Percentiles rank a stretch among this genome's conserved stretches.
Evolutionary conservation across 2,888 invertebrate species (phyloP).

Genomic region (Smittia sp.): DNA sequence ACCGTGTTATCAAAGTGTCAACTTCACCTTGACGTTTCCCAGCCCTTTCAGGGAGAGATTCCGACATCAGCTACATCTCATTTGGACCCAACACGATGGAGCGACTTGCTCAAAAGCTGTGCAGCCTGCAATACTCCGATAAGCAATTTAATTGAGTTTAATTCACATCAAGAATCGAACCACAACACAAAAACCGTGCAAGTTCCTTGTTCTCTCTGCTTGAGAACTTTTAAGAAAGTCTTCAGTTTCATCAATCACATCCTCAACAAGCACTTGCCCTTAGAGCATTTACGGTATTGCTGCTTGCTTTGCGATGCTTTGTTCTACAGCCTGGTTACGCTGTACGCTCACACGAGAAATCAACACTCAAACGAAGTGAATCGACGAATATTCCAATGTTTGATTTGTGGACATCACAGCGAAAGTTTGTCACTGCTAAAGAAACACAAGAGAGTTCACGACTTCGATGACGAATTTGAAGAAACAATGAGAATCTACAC

Average conservation of each 20-base stretch:
- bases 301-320: background rate
- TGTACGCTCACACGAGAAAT: background rate
- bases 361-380: background rate
- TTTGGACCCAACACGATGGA: background rate
- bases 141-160: background rate
- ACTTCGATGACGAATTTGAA: background rate
- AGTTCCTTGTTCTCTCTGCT: background rate
- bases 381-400: background rate
- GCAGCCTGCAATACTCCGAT: background rate
- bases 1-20: background rate
- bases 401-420: background rate
- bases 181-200: background rate
- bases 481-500: background rate
- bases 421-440: background rate
- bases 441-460: background rate
- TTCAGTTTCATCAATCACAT: background rate
- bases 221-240: background rate
- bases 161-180: background rate
- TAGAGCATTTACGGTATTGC: slow-evolving; percentile 1
- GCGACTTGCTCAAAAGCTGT: background rate
- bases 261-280: background rate
- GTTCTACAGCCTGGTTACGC: background rate
- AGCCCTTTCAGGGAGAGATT: background rate
- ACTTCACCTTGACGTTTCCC: background rate
- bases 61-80: background rate